Evolutionary conservation across 1,140 invertebrate genomes (phyloP), one percentile per base, ranked within the genome.

Genomic region (Scaptodrosophila lebanonensis): DNA sequence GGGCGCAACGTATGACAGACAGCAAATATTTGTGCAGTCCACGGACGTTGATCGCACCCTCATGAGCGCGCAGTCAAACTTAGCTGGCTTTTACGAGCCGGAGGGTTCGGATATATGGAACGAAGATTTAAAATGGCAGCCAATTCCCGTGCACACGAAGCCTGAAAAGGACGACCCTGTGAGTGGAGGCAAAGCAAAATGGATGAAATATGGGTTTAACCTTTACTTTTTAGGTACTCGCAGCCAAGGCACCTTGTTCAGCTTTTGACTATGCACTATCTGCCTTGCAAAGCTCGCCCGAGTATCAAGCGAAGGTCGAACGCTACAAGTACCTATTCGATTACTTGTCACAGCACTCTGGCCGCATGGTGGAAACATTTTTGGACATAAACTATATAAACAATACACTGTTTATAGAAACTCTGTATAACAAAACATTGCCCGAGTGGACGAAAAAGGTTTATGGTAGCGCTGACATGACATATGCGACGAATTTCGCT

Each of bases 11-110:
- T 91, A 84, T 90, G 91, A 88, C 56, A 86, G 68, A 48, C 71
- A 87, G 6, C 84, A 95, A 75, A 90, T 96, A 39, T 90, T 90
- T 66, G 86, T 96, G 0, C 88, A 88, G 39, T 95, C 95, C 44
- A 97, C 96, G 1, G 93, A 96, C 87, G 91, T 93, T 1, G 95
- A 98, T 88, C 89, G 96, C 13, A 96, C 96, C 9, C 86, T 98
- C 3, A 97, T 96, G 93, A 97, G 95, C 65, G 96, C 95, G 0
- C 89, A 93, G 84, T 88, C 91, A 1, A 93, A 96, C 88, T 88
- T 97, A 48, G 95, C 95, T 49, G 95, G 95, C 3, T 90, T 95
- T 56, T 95, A 92, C 83, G 93, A 94, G 4, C 91, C 91, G 0
- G 71, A 73, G 8, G 88, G 87, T 2, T 70, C 87, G 11, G 88